These are phyloP conservation scores for Polyommatus iphigenia DNA, from an alignment of 2,888 invertebrate genomes.

Conservation along the genomic window DNA sequence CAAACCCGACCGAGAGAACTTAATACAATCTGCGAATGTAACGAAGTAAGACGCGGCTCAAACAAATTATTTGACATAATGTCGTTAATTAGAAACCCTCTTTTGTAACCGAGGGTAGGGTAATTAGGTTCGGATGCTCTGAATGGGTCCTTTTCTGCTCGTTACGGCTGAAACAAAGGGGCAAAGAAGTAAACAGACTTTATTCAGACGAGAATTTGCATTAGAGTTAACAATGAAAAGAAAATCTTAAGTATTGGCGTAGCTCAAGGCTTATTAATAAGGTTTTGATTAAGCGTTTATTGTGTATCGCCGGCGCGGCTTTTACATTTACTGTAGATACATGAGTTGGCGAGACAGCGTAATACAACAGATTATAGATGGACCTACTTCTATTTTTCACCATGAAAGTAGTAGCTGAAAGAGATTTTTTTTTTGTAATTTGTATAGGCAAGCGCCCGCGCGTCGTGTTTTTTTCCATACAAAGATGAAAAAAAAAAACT, in stretches of 20 bases:
- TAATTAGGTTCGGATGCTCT: slow-evolving; percentile 79
- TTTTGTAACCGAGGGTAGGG: slow-evolving; percentile 71
- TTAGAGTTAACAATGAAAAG: slow-evolving; percentile 62
- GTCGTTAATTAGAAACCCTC: slow-evolving; percentile 79
- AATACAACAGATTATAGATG: not conserved
- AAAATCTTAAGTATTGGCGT: slow-evolving; percentile 42
- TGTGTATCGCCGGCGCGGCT: slow-evolving; percentile 8
- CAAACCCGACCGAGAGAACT: slow-evolving; percentile 64
- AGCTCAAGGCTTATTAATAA: slow-evolving; percentile 31
- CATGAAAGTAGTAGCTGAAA: no score
- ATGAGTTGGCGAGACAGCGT: not conserved
- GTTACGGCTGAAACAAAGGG: slow-evolving; percentile 77
- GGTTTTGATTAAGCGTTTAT: slow-evolving; percentile 29
- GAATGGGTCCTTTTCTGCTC: slow-evolving; percentile 79
- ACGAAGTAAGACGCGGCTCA: slow-evolving; percentile 73
- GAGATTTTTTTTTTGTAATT: no score
- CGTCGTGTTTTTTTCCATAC: no score
- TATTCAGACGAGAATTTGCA: slow-evolving; percentile 71
- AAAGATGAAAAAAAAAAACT: no score
- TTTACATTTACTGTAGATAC: not conserved
- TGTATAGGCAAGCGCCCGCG: no score
- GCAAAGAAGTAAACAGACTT: slow-evolving; percentile 74
- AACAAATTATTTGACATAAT: slow-evolving; percentile 81
- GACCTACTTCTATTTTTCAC: no score
- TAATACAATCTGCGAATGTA: slow-evolving; percentile 71